phyloP scores from a whole-genome alignment of 2,888 invertebrate species.

The Drosophila nigricruria region DNA sequence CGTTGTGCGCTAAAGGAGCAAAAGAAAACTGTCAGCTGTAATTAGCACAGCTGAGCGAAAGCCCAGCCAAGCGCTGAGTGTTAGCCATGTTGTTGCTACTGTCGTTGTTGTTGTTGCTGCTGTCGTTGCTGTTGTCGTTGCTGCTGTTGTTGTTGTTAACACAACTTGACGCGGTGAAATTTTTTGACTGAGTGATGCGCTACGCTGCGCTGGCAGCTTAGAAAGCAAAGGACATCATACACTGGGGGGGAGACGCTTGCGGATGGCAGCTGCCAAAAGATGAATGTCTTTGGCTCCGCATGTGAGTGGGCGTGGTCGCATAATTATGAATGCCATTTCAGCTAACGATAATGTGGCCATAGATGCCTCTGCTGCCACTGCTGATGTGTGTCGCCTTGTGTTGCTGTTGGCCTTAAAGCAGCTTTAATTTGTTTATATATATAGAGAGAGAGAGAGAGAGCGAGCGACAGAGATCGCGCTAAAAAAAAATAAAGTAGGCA shows the following conservation, averaged over 20 bases:
- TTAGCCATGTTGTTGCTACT: slow-evolving; percentile 31
- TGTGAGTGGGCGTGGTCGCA: slow-evolving; percentile 53
- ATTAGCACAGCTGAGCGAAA: slow-evolving; percentile 75
- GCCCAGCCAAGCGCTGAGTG: slow-evolving; percentile 51
- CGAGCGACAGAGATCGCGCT: not conserved
- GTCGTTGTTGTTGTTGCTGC: slow-evolving; percentile 17
- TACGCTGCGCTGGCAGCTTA: slow-evolving; percentile 56
- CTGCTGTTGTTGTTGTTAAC: slow-evolving; percentile 56
- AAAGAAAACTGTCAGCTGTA: slow-evolving; percentile 77
- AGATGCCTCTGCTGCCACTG: slow-evolving; percentile 8
- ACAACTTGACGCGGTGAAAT: slow-evolving; percentile 72
- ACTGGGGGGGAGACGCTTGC: not conserved
- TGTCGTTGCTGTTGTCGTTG: slow-evolving; percentile 25
- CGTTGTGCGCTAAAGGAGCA: slow-evolving; percentile 56
- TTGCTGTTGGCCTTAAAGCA: slow-evolving; percentile 44
- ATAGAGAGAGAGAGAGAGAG: no score
- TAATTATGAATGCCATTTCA: slow-evolving; percentile 72
- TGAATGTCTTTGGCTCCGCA: slow-evolving; percentile 56
- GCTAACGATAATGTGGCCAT: slow-evolving; percentile 47
- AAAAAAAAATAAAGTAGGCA: not conserved
- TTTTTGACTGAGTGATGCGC: slow-evolving; percentile 78
- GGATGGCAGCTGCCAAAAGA: slow-evolving; percentile 52
- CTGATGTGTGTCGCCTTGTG: slow-evolving; percentile 20
- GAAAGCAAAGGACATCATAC: slow-evolving; percentile 35
- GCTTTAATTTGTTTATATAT: slow-evolving; percentile 52